Evolutionary conservation across 2,113 vertebrate genomes (phyloP).

Genomic region (Capricornis sumatraensis): DNA sequence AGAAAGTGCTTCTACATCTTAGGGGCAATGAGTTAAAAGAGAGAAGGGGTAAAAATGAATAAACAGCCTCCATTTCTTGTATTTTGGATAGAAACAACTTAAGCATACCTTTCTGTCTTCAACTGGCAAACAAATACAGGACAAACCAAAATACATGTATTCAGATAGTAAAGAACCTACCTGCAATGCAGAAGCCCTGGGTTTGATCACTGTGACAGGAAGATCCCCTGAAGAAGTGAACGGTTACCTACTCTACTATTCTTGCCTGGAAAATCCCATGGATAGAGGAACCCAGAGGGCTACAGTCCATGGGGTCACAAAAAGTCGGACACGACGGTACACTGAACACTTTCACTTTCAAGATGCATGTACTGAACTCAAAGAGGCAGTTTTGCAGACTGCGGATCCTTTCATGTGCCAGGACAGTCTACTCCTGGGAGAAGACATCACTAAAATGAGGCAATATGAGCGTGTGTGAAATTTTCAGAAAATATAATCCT

Average conservation of each 20-base stretch:
- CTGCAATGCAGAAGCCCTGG: background rate
- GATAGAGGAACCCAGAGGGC: background rate
- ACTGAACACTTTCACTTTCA: background rate
- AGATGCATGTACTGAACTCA: background rate
- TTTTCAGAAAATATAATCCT: background rate
- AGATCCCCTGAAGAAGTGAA: background rate
- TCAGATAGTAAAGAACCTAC: background rate
- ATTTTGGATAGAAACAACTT: background rate
- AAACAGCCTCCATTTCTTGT: background rate
- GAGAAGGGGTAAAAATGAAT: background rate
- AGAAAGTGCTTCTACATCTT: background rate
- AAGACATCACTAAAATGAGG: background rate
- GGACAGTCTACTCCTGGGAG: background rate
- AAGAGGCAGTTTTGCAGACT: background rate
- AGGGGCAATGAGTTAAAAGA: background rate
- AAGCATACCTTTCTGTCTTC: background rate
- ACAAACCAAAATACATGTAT: background rate
- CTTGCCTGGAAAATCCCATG: background rate
- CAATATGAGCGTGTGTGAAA: background rate
- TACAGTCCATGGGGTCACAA: background rate
- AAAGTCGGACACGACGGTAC: accelerated
- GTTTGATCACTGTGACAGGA: background rate
- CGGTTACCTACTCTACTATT: background rate
- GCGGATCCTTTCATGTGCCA: background rate
- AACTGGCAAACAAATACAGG: background rate